These are phyloP conservation scores for Amphipyra tragopoginis DNA, from an alignment of 2,888 invertebrate genomes.

Conservation along the genomic window DNA sequence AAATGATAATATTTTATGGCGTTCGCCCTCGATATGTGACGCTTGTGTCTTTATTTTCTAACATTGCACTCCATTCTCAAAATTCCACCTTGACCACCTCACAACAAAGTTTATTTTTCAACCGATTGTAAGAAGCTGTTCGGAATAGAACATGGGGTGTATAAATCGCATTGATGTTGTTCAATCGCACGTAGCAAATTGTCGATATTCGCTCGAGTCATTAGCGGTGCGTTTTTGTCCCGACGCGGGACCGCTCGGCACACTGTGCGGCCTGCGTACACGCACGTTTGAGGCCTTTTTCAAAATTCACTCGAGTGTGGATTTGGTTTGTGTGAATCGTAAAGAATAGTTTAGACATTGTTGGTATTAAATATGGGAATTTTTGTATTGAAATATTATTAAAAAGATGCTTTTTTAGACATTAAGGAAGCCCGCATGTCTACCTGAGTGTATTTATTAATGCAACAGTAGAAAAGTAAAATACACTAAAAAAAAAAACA, in stretches of 20 bases:
- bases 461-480: slow-evolving; percentile 7
- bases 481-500: slow-evolving; percentile 8
- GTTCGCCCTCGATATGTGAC: slow-evolving; percentile 82
- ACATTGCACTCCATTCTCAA: slow-evolving; percentile 52
- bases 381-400: slow-evolving; percentile 48
- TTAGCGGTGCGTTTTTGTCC: slow-evolving; percentile 81
- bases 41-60: slow-evolving; percentile 83
- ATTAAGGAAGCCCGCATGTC: slow-evolving; percentile 34
- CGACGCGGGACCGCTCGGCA: slow-evolving; percentile 55
- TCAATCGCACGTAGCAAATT: slow-evolving; percentile 89
- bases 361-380: slow-evolving; percentile 63
- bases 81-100: slow-evolving; percentile 39
- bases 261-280: slow-evolving; percentile 70
- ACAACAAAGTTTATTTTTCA: slow-evolving; percentile 42
- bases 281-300: slow-evolving; percentile 69
- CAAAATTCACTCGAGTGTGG: slow-evolving; percentile 75
- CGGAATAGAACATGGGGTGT: slow-evolving; percentile 75
- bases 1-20: slow-evolving; percentile 88
- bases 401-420: slow-evolving; percentile 38
- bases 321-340: slow-evolving; percentile 70
- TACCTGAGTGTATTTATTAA: slow-evolving; percentile 46
- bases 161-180: slow-evolving; percentile 83
- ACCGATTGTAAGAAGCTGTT: slow-evolving; percentile 60
- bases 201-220: slow-evolving; percentile 84
- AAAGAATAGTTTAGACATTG: slow-evolving; percentile 64